Base-by-base conservation (phyloP, 64 coral and sea anemone species). In the Pocillopora damicornis region DNA sequence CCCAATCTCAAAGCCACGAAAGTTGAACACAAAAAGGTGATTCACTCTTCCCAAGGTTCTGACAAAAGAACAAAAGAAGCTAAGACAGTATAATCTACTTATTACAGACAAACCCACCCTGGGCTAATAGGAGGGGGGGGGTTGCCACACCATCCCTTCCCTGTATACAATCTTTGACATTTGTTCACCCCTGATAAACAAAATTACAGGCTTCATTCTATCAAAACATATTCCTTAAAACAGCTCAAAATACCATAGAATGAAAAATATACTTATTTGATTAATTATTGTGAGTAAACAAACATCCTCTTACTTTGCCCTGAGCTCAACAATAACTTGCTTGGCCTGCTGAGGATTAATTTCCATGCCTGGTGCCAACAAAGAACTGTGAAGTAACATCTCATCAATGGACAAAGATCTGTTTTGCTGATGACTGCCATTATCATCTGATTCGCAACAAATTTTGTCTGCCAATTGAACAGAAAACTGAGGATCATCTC, bases 1-100 rank as follows among this genome's bases (percentile, higher is more conserved):
- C 30, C 96, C 96, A 74, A 98, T 98, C 73, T 94, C 89, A 90
- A 94, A 94, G 45, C 87, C 87, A 37, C 75, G 80, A 86, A 98
- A 98, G 30, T 68, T 79, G 34, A 98, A 94, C 11, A 98, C 93
- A 51, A 98, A 63, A 63, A 98, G 73, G 12, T 98, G 96, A 75
- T 87, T 95, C 37, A 94, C 82, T 84, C 93, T 76, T 6, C 96
- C 96, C 36, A 98, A 83, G 78, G 23, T 75, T 66, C 96, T 98
- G 65, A 45, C 80, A 59, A 82, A 79, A 15, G 66, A 72, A 51
- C 88, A 26, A 38, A 11, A 35, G 9, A 73, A 30, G 30, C 30
- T 30, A 30, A 30, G 30, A 30, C 30, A 30, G 30, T 30, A 30
- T 30, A 30, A 30, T 30, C 30, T 30, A 30, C 30, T 30, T 30